These are phyloP conservation scores for Anorthoa munda DNA, from an alignment of 2,888 invertebrate species.

Conservation along the genomic window DNA sequence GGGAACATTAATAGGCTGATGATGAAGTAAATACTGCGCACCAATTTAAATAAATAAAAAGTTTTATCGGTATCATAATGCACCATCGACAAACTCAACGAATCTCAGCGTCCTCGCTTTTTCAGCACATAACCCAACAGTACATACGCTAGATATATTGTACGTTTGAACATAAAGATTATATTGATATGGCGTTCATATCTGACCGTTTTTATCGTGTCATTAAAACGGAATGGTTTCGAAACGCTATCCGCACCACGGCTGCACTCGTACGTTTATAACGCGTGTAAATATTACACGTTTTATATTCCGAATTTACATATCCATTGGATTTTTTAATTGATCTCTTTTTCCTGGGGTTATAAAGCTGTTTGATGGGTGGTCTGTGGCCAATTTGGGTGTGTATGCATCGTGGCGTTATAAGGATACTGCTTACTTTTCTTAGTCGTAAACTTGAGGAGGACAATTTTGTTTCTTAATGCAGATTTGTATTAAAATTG, in stretches of 20 bases:
- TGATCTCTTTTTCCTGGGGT: slow-evolving; percentile 48
- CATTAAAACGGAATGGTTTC: slow-evolving; percentile 86
- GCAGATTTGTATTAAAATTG: background rate
- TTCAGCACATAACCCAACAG: slow-evolving; percentile 23
- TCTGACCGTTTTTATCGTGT: slow-evolving; percentile 83
- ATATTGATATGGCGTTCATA: slow-evolving; percentile 80
- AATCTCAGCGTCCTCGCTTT: slow-evolving; percentile 7
- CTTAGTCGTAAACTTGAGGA: background rate
- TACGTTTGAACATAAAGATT: slow-evolving; percentile 75
- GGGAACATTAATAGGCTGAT: too few species aligned
- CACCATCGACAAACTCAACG: background rate
- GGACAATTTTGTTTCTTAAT: background rate
- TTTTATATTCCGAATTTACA: slow-evolving; percentile 60
- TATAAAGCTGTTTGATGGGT: slow-evolving; percentile 26
- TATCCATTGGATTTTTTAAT: slow-evolving; percentile 58
- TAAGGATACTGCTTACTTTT: slow-evolving; percentile 5
- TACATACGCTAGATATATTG: slow-evolving; percentile 62
- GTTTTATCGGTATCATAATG: too few species aligned
- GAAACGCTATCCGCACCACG: slow-evolving; percentile 78
- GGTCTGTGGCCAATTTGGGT: slow-evolving; percentile 24
- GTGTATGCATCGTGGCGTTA: background rate
- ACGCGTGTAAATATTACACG: slow-evolving; percentile 69
- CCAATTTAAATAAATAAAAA: background rate
- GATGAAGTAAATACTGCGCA: too few species aligned
- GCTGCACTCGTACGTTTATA: slow-evolving; percentile 71